phyloP scores from a whole-genome alignment of 2,113 vertebrate genomes.

The Scopus umbretta region DNA sequence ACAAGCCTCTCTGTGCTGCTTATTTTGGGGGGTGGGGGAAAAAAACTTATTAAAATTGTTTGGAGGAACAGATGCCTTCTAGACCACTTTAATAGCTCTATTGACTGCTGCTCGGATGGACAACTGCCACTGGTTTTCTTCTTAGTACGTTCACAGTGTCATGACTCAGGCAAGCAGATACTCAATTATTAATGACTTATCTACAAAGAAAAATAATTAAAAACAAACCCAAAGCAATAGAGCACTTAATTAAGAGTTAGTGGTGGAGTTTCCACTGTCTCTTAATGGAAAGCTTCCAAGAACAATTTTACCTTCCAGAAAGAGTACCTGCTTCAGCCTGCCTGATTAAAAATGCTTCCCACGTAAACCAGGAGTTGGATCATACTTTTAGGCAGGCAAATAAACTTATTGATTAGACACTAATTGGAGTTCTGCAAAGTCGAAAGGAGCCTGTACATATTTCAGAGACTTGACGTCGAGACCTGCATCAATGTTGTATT shows the following conservation, averaged over 20 bases:
- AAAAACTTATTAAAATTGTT: neutral
- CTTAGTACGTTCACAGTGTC: neutral
- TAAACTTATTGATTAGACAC: conserved; percentile 52
- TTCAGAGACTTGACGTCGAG: neutral
- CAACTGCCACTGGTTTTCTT: neutral
- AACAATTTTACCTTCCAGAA: conserved; percentile 43
- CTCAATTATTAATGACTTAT: conserved; percentile 66
- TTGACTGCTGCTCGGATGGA: neutral
- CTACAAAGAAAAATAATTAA: conserved; percentile 63
- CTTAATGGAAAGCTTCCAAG: conserved; percentile 60
- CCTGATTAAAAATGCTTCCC: conserved; percentile 25
- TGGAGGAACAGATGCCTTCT: neutral
- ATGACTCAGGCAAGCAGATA: conserved; percentile 43
- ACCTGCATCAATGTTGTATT: neutral
- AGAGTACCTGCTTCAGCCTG: conserved; percentile 20
- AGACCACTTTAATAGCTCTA: neutral
- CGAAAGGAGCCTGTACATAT: neutral
- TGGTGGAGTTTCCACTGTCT: conserved; percentile 28
- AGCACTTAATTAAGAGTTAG: conserved; percentile 65
- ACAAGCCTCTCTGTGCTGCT: neutral
- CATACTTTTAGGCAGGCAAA: conserved; percentile 26
- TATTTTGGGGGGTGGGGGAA: neutral
- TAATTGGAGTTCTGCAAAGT: conserved; percentile 30
- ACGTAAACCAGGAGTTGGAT: neutral
- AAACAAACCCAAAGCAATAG: conserved; percentile 59